Evolutionary conservation across 92 coral and sea anemone genomes (phyloP).

Genomic region (Pocillopora meandrina): DNA sequence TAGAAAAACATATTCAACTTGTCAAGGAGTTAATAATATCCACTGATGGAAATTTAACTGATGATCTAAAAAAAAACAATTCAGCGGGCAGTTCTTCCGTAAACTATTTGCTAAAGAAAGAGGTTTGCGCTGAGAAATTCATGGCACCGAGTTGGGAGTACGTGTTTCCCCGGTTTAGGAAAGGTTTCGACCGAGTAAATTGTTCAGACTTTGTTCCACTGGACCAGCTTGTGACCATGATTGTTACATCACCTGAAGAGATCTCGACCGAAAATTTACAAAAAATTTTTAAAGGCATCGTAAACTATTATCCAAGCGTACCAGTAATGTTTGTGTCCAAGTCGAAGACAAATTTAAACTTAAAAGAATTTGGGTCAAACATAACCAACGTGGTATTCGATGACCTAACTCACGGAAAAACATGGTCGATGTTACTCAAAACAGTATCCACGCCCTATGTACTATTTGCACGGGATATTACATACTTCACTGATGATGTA

Average conservation of each 20-base stretch:
- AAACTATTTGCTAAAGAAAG: conserved; percentile 14
- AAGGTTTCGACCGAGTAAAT: conserved; percentile 77
- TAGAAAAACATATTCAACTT: conserved; percentile 55
- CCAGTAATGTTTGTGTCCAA: no score
- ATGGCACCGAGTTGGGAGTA: conserved; percentile 68
- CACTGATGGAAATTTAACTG: conserved; percentile 31
- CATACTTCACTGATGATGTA: conserved; percentile 58
- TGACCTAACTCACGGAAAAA: conserved; percentile 30
- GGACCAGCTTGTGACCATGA: conserved; percentile 65
- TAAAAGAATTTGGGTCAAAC: background rate
- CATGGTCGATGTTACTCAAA: conserved; percentile 40
- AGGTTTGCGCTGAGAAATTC: conserved; percentile 88
- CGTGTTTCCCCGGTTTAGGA: conserved; percentile 88
- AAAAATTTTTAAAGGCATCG: conserved; percentile 8
- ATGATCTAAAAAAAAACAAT: background rate
- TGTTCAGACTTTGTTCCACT: conserved; percentile 74
- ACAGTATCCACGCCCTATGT: conserved; percentile 55
- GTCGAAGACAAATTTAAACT: background rate
- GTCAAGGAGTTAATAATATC: conserved; percentile 44
- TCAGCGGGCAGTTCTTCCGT: background rate
- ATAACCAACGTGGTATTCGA: background rate
- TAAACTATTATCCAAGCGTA: background rate
- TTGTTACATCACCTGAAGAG: conserved; percentile 53
- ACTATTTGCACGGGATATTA: conserved; percentile 50
- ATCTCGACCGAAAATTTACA: conserved; percentile 24